phyloP scores from a whole-genome alignment of 2,888 invertebrate genomes.

The Heliconius hortense region DNA sequence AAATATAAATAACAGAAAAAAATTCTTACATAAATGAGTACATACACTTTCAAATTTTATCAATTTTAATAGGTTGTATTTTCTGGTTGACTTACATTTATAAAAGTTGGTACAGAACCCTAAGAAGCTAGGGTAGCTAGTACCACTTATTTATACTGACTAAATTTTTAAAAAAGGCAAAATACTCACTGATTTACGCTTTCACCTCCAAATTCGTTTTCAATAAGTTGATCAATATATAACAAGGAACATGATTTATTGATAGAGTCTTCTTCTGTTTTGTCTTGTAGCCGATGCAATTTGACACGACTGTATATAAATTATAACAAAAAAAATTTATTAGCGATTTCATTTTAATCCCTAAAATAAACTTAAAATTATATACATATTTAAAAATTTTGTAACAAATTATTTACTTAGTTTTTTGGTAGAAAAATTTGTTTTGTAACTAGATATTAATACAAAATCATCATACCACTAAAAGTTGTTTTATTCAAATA shows the following conservation, averaged over 20 bases:
- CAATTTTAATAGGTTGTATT: not conserved
- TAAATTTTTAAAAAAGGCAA: not conserved
- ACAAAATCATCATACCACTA: not conserved
- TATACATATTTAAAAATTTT: not conserved
- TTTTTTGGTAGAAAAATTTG: not conserved
- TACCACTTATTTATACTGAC: not conserved
- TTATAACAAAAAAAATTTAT: not conserved
- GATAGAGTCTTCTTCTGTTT: slow-evolving; percentile 56
- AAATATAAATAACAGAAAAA: too few species aligned
- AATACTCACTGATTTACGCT: slow-evolving; percentile 74
- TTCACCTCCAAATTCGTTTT: slow-evolving; percentile 82
- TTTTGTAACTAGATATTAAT: not conserved
- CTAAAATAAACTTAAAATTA: not conserved
- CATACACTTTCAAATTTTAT: not conserved
- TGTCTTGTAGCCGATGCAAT: slow-evolving; percentile 75
- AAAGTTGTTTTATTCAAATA: too few species aligned
- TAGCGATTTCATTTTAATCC: not conserved
- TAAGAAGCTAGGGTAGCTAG: not conserved
- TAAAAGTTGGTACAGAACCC: not conserved
- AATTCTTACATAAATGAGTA: not conserved
- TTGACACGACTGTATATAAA: slow-evolving; percentile 70
- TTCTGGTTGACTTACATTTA: not conserved
- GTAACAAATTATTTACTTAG: not conserved
- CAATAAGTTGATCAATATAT: slow-evolving; percentile 87
- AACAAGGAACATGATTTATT: slow-evolving; percentile 78